Evolutionary conservation across 2,113 vertebrate genomes (phyloP).

Genomic region (Vulpes lagopus): DNA sequence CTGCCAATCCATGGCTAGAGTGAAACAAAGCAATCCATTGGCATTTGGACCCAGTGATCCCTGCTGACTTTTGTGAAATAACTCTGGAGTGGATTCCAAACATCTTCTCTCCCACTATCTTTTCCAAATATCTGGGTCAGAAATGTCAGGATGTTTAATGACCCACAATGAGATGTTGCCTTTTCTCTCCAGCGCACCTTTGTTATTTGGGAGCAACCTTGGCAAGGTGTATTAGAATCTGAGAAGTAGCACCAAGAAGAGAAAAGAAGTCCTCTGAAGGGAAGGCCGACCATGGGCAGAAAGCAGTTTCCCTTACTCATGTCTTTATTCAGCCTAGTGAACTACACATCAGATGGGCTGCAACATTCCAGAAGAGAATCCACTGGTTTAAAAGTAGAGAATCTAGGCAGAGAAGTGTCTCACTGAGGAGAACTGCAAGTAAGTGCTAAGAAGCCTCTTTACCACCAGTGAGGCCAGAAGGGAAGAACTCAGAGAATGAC

Average conservation of each 20-base stretch:
- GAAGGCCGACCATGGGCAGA: constrained; percentile 37
- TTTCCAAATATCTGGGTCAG: neutral
- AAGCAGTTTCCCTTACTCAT: constrained; percentile 9
- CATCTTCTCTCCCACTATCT: neutral
- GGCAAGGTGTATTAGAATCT: neutral
- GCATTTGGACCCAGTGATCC: constrained; percentile 52
- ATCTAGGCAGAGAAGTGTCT: constrained; percentile 73
- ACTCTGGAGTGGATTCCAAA: neutral
- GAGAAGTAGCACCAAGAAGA: neutral
- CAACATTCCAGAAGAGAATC: constrained; percentile 57
- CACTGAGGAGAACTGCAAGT: constrained; percentile 23
- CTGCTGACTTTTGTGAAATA: neutral
- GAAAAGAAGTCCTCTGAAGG: neutral
- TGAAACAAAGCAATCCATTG: neutral
- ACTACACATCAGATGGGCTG: constrained; percentile 15
- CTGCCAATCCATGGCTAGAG: neutral
- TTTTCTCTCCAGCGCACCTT: neutral
- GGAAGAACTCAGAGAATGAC: constrained; percentile 80
- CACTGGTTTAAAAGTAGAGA: constrained; percentile 58
- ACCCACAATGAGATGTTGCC: neutral
- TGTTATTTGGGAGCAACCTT: neutral
- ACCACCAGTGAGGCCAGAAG: constrained; percentile 81
- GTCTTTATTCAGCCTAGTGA: constrained; percentile 56
- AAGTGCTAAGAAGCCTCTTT: constrained; percentile 72
- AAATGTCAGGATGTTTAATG: neutral